These are phyloP conservation scores for Hystrix cristata DNA, from an alignment of 2,113 vertebrate genomes.

Conservation along the genomic window DNA sequence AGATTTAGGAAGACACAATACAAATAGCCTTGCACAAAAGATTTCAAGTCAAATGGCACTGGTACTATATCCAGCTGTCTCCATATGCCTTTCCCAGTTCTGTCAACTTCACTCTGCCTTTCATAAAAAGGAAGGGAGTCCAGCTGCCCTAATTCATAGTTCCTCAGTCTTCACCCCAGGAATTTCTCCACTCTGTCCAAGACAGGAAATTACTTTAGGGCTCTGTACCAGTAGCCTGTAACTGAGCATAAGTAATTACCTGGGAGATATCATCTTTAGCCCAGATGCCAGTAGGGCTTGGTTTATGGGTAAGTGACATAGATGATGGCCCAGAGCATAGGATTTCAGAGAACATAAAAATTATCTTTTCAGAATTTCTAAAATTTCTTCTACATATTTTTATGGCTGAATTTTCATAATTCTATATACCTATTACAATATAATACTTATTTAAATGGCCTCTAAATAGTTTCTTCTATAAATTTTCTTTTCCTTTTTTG, in stretches of 20 bases:
- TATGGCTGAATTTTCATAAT: conserved; percentile 98
- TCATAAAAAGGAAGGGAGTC: neutral
- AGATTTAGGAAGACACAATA: conserved; percentile 70
- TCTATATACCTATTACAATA: conserved; percentile 97
- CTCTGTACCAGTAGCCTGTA: neutral
- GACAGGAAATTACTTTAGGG: conserved; percentile 48
- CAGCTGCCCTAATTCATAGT: neutral
- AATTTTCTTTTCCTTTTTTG: neutral
- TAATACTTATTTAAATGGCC: conserved; percentile 95
- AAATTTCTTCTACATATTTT: conserved; percentile 49
- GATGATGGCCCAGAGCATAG: neutral
- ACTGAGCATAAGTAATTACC: conserved; percentile 40
- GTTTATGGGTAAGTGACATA: neutral
- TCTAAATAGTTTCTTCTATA: conserved; percentile 88
- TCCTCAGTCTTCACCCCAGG: conserved; percentile 43
- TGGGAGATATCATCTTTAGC: neutral
- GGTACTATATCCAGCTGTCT: conserved; percentile 31
- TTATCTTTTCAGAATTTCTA: neutral
- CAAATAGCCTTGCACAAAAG: conserved; percentile 57
- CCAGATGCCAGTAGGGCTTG: neutral
- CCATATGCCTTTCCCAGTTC: neutral
- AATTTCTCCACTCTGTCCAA: conserved; percentile 50
- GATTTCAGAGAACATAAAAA: conserved; percentile 14
- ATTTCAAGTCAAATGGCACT: conserved; percentile 42
- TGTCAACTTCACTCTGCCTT: conserved; percentile 53